These are phyloP conservation scores for Thunnus maccoyii DNA, from an alignment of 2,113 vertebrate species.

Conservation along the genomic window DNA sequence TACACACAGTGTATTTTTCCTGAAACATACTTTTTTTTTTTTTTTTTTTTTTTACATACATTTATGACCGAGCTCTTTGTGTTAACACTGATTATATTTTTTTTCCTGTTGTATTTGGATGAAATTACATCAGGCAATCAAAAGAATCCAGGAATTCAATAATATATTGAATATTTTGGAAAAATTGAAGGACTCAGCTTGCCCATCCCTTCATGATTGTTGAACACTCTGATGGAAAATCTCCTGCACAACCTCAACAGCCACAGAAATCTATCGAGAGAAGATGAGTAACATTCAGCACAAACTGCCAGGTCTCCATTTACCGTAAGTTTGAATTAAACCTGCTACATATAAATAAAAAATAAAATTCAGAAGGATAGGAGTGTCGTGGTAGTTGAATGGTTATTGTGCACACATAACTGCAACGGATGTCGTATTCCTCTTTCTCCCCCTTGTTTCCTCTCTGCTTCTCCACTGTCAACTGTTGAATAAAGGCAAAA, in stretches of 20 bases:
- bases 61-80: background rate
- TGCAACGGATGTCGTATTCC: too few relatives aligned
- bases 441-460: too few relatives aligned
- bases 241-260: background rate
- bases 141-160: conserved; percentile 13
- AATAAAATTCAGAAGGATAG: background rate
- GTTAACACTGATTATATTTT: conserved; percentile 23
- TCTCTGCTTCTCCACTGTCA: too few relatives aligned
- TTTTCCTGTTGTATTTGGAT: background rate
- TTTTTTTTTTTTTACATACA: too few relatives aligned
- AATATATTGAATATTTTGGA: conserved; percentile 15
- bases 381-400: too few relatives aligned
- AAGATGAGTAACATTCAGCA: background rate
- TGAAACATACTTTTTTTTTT: background rate
- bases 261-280: background rate
- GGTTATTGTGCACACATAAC: too few relatives aligned
- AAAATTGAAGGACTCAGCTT: background rate
- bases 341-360: conserved; percentile 27
- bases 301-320: background rate
- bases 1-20: background rate
- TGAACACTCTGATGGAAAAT: background rate
- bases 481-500: too few relatives aligned
- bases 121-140: background rate
- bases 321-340: background rate
- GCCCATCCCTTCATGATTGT: background rate